Conservation (phyloP, 64 coral and sea anemone species). For the Stichodactyla helianthus region DNA sequence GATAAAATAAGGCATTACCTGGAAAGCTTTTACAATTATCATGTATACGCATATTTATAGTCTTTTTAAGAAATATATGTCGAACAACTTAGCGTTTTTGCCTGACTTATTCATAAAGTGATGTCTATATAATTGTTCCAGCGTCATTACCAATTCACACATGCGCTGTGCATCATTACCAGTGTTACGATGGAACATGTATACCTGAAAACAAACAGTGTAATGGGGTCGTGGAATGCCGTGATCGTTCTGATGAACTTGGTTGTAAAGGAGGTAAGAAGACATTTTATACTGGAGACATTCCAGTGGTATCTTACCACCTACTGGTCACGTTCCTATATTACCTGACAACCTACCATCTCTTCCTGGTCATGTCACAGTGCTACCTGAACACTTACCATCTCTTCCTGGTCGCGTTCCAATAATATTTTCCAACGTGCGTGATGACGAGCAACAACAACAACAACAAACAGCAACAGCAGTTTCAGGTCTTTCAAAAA, state of each 20-base stretch:
- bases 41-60: not conserved
- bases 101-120: not conserved
- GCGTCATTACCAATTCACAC: slow-evolving; percentile 1
- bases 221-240: slow-evolving; percentile 21
- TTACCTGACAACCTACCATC: too few species aligned
- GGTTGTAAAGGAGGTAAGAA: slow-evolving; percentile 16
- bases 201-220: not conserved
- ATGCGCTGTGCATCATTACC: slow-evolving; percentile 22
- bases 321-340: too few species aligned
- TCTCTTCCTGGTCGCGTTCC: too few species aligned
- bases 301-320: too few species aligned
- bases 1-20: too few species aligned
- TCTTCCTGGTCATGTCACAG: too few species aligned
- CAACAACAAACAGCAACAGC: too few species aligned
- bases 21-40: not conserved
- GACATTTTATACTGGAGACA: not conserved
- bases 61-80: not conserved
- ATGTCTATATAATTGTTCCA: not conserved
- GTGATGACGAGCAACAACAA: too few species aligned
- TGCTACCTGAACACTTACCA: too few species aligned
- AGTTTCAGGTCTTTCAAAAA: too few species aligned
- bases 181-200: slow-evolving; percentile 30
- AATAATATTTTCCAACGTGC: too few species aligned
- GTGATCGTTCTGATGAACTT: slow-evolving; percentile 37
- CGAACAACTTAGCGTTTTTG: not conserved